Evolutionary conservation across 1,140 invertebrate genomes (phyloP).

Genomic region (Brachionus manjavacas): DNA sequence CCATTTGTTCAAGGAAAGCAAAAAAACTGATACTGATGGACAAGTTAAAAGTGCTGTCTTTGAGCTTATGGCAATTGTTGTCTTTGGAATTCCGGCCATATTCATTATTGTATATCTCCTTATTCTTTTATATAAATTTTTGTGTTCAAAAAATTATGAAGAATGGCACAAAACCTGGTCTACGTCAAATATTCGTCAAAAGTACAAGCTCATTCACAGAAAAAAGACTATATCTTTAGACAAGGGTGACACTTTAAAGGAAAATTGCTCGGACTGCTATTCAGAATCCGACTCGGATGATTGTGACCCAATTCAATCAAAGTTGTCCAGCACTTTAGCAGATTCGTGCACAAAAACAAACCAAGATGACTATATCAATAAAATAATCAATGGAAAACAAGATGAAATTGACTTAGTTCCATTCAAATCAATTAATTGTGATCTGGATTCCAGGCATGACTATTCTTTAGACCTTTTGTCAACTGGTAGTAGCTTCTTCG

Average conservation of each 20-base stretch:
- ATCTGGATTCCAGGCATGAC: background rate
- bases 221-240: background rate
- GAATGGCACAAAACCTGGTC: slow-evolving; percentile 29
- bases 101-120: background rate
- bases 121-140: slow-evolving; percentile 21
- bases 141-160: slow-evolving; percentile 14
- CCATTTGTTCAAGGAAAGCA: background rate
- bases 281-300: background rate
- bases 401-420: slow-evolving; percentile 15
- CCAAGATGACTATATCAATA: slow-evolving; percentile 21
- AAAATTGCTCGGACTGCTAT: background rate
- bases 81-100: slow-evolving; percentile 30
- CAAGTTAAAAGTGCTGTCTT: slow-evolving; percentile 10
- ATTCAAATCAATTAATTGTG: background rate
- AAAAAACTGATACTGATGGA: background rate
- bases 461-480: slow-evolving; percentile 16
- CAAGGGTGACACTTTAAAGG: background rate
- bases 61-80: slow-evolving; percentile 32
- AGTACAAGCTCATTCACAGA: background rate
- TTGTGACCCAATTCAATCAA: background rate
- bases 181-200: background rate
- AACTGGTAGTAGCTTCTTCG: background rate
- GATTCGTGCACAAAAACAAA: background rate
- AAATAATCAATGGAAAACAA: background rate
- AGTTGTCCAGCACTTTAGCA: background rate